Evolutionary conservation across 1,140 invertebrate species (phyloP), one percentile per base, ranked within the genome.

Genomic region (Diuraphis noxia): DNA sequence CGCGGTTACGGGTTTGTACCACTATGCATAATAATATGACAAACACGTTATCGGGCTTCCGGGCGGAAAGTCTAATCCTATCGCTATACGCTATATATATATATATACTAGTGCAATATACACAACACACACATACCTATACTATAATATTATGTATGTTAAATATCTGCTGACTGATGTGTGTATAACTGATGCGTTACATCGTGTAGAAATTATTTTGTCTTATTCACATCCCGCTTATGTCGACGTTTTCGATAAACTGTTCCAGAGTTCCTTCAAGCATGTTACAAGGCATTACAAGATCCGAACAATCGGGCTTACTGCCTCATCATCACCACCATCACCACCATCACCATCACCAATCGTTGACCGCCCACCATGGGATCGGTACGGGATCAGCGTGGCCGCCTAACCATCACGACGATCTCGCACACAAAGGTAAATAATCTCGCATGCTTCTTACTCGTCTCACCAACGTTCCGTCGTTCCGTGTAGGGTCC

Each of bases 211-310:
- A 36, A 79, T 81, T 38, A 81, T 84, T 43, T 43, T 84, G n/a
- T 43, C 10, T 84, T 40, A 21, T 49, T 13, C 17, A 19, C 4
- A 43, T 34, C 30, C 40, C 41, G 17, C 30, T 43, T 7, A 84
- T 34, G 19, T 84, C 17, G 17, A 46, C n/a, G 6, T 84, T 84
- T 84, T 43, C 84, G 1, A 40, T 52, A 36, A 49, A 86, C 34
- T 77, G 10, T 91, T 91, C 8, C 72, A 91, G 89, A 91, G 3
- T 19, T n/a, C 77, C 23, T 52, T 30, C 46, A 79, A 91, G 89
- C 36, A 91, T 91, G 89, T 91, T 91, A 91, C 89, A 91, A 91
- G 89, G 89, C 43, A 91, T 91, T n/a, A 56, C 63, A 25, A 91
- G 89, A 52, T 52, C 77, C 41, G 89, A 91, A 91, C 89, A 91